Percentiles rank a stretch among this genome's conserved stretches.
Conservation (phyloP, 2,797 vertebrate species). For the Scomberomorus guttatus region DNA sequence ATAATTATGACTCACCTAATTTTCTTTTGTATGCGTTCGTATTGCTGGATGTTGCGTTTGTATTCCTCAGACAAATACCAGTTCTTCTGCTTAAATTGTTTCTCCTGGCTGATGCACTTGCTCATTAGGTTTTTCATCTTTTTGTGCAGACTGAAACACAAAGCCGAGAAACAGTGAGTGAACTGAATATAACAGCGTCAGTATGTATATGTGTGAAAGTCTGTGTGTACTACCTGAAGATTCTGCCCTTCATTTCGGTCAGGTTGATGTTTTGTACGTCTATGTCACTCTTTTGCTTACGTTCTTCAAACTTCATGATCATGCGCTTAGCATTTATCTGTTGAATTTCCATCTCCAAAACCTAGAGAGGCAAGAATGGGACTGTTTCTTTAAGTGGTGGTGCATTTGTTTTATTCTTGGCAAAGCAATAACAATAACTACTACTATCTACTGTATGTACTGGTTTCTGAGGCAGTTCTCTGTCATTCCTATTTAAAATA, state of each 20-base stretch:
- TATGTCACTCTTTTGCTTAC: fast-evolving
- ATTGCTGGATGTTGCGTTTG: slow-evolving; percentile 76
- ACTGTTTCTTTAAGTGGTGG: neutral
- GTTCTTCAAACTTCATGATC: neutral
- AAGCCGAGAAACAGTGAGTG: neutral
- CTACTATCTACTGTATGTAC: neutral
- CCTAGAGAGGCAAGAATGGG: slow-evolving; percentile 70
- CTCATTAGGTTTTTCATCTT: slow-evolving; percentile 75
- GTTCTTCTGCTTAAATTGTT: slow-evolving; percentile 79
- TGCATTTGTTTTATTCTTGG: neutral
- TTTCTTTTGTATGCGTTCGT: slow-evolving; percentile 85
- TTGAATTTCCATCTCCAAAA: slow-evolving; percentile 82
- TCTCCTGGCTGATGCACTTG: slow-evolving; percentile 75
- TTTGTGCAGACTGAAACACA: slow-evolving; percentile 82
- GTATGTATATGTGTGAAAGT: neutral
- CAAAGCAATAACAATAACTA: neutral
- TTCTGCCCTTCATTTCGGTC: slow-evolving; percentile 82
- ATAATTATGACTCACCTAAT: slow-evolving; percentile 80
- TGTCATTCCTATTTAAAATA: neutral
- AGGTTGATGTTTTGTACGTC: fast-evolving
- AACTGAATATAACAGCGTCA: neutral
- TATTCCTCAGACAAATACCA: slow-evolving; percentile 75
- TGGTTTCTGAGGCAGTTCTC: neutral
- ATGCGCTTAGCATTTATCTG: slow-evolving; percentile 69
- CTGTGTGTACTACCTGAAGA: slow-evolving; percentile 77